Conservation (phyloP, 2,888 invertebrate genomes). For the Drosophila barbarae region DNA sequence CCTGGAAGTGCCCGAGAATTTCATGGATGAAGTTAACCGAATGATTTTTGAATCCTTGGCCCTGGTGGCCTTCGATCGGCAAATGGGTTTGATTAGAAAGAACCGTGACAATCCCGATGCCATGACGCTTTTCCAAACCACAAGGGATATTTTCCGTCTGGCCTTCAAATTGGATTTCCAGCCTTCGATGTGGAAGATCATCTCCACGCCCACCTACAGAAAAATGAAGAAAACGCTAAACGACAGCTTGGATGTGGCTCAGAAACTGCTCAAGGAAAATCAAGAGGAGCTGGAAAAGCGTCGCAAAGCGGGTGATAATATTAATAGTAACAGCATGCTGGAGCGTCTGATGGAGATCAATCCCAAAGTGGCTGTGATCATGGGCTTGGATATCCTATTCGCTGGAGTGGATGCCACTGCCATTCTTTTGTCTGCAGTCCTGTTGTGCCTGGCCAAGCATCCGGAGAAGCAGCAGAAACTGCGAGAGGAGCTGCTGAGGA, state of each 20-base stretch:
- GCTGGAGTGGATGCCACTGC: constrained; percentile 84
- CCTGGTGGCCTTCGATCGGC: constrained; percentile 77
- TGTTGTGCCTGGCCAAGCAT: constrained; percentile 83
- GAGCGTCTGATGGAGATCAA: constrained; percentile 83
- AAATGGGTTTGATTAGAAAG: constrained; percentile 68
- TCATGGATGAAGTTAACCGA: constrained; percentile 81
- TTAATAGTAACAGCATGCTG: constrained; percentile 81
- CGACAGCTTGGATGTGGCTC: constrained; percentile 59
- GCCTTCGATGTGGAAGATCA: constrained; percentile 74
- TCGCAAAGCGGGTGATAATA: constrained; percentile 53
- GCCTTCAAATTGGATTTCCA: constrained; percentile 71
- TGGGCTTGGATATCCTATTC: constrained; percentile 85
- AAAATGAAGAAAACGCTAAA: constrained; percentile 61
- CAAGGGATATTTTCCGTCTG: constrained; percentile 48
- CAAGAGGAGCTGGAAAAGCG: constrained; percentile 42
- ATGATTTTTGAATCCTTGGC: constrained; percentile 82
- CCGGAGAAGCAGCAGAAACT: constrained; percentile 84
- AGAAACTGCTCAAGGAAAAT: constrained; percentile 75
- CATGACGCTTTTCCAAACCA: constrained; percentile 47
- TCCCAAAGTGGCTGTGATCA: constrained; percentile 83
- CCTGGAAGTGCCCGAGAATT: constrained; percentile 79
- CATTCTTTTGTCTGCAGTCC: constrained; percentile 71
- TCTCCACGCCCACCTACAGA: constrained; percentile 71
- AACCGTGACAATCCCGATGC: constrained; percentile 62
- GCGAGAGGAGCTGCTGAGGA: constrained; percentile 81